Base-by-base conservation (phyloP, 2,797 vertebrate species). In the Zonotrichia albicollis region DNA sequence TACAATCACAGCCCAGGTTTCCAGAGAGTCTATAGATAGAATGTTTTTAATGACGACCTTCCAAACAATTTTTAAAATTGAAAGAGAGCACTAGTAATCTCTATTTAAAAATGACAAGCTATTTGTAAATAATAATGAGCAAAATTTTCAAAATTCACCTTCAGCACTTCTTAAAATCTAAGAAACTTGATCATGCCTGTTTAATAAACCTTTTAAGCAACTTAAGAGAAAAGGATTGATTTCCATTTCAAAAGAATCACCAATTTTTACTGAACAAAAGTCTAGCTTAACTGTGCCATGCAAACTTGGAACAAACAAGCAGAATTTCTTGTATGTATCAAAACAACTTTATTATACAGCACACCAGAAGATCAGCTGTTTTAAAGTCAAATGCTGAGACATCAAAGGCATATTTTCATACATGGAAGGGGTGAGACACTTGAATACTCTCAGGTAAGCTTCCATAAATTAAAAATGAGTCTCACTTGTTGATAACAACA, bases 401-500 rank as follows among this genome's bases (percentile, higher is more conserved):
- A 82, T 95, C 88, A 94, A 92, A 88, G 86, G 32, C 85, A 54
- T 60, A 30, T 88, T 46, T 64, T 70, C 76, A 79, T 73, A 45
- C 55, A 32, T n/a, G 34, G 62, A 76, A 84, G 62, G 38, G 42
- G 46, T 70, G 50, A 96, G 50, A 84, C 40, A 76, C 60, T 70
- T 70, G 57, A 94, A 83, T 78, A 68, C 38, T 74, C 73, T 21
- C 51, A 80, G 92, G 73, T 93, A 77, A 89, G 67, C 46, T 51
- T 61, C n/a, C 78, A 90, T 86, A 94, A 96, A 95, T 89, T 84
- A 93, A 83, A 94, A 93, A 93, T 70, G 73, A 95, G 61, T 51
- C 43, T 83, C 75, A 62, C 76, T 54, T 82, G 57, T 94, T 89
- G 74, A 74, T 67, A 88, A 93, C 57, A 90, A 45, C 10, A 46